Evolutionary conservation across 2,888 invertebrate genomes (phyloP).

Genomic region (Nysson spinosus): DNA sequence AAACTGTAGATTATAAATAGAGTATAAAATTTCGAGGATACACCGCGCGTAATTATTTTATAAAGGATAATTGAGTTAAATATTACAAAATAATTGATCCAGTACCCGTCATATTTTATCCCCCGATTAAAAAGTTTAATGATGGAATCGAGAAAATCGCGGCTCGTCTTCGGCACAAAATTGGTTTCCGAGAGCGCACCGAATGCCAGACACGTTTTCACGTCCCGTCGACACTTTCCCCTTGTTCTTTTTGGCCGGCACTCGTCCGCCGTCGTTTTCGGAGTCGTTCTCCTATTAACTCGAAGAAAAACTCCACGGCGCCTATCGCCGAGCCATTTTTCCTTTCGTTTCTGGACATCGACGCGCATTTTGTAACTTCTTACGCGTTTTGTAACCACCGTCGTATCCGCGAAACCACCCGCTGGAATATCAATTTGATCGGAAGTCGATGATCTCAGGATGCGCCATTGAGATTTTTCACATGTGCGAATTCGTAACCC

Average conservation of each 20-base stretch:
- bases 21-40: no score
- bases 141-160: constrained; percentile 20
- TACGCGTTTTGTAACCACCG: constrained; percentile 49
- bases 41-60: no score
- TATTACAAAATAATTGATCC: no score
- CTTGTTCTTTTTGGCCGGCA: constrained; percentile 54
- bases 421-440: constrained; percentile 60
- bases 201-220: constrained; percentile 66
- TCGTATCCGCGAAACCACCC: constrained; percentile 23
- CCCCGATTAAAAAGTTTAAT: no score
- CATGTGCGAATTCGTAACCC: background rate
- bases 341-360: constrained; percentile 45
- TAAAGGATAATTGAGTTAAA: no score
- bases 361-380: constrained; percentile 51
- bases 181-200: constrained; percentile 46
- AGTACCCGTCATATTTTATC: no score
- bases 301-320: constrained; percentile 39
- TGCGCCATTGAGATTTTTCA: background rate
- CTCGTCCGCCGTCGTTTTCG: constrained; percentile 14
- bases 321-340: constrained; percentile 43
- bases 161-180: constrained; percentile 30
- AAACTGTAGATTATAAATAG: no score
- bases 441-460: constrained; percentile 53
- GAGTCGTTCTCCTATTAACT: constrained; percentile 36
- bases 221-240: constrained; percentile 61